Base-by-base conservation (phyloP, 2,797 vertebrate species). In the Melanotaenia maccullochi region DNA sequence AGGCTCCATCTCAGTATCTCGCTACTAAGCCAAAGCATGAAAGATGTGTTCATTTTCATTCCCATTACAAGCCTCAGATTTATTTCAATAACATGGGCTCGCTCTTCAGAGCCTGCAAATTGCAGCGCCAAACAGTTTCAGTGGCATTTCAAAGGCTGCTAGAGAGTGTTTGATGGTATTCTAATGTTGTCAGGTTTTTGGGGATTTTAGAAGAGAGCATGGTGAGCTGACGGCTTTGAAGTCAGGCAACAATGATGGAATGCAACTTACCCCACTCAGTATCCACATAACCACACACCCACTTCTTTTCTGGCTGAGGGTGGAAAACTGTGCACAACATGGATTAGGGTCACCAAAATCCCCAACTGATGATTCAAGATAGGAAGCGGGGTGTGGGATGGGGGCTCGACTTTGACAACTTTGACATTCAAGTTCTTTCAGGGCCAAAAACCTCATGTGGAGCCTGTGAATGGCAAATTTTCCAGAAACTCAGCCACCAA, bases 1-100 rank as follows among this genome's bases (percentile, higher is more conserved):
- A 86, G 73, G 51, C 76, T 82, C 73, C 80, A 82, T 88, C 81
- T 88, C 80, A 75, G 78, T 78, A 85, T 78, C 79, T 77, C 77
- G 79, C 83, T 90, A 90, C 88, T 89, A 63, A 91, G 75, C 89
- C 87, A 74, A 89, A 90, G 88, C 86, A 85, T 91, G 85, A 90
- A 90, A 90, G 87, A 93, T 90, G 87, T 87, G 83, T 91, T 94
- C 88, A 92, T 93, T 93, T 92, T 85, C 90, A 85, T 89, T 89
- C 89, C 87, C 87, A 93, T 94, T 94, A 92, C 90, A 90, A 90
- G 89, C 82, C 87, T 90, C 88, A 89, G 90, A 93, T 94, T 93
- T 88, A 93, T 93, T 94, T 93, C 93, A 93, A 92, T 94, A 93
- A 92, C 83, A 87, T 63, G 76, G 83, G 62, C 42, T 68, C 73